These are phyloP conservation scores for Rhinolophus sinicus DNA, from an alignment of 2,113 vertebrate species.

Conservation along the genomic window DNA sequence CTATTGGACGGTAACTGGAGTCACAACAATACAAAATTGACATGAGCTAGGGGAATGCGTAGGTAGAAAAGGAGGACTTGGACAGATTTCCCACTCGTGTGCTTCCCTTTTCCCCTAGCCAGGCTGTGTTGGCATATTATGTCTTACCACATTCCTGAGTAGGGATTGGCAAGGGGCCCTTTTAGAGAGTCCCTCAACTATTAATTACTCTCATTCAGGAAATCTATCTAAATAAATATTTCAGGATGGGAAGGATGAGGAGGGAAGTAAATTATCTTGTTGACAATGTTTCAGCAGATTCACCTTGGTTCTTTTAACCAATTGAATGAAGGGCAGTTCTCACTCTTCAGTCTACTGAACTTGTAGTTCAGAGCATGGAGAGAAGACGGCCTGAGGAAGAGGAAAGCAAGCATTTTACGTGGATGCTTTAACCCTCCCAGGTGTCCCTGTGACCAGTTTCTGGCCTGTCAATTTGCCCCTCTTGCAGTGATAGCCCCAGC, in stretches of 20 bases:
- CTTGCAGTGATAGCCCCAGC: not conserved
- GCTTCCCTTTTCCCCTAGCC: not conserved
- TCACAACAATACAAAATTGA: not conserved
- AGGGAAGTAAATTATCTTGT: not conserved
- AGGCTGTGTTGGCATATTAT: not conserved
- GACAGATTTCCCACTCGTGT: not conserved
- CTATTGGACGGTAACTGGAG: not conserved
- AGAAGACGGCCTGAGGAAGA: not conserved
- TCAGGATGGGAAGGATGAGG: not conserved
- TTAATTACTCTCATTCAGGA: not conserved
- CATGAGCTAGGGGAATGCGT: not conserved
- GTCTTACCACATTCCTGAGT: not conserved
- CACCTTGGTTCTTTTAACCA: slow-evolving; percentile 22
- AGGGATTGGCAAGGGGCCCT: not conserved
- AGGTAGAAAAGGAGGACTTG: not conserved
- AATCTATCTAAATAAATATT: not conserved
- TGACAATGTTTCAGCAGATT: not conserved
- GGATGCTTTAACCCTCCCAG: not conserved
- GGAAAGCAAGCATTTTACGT: not conserved
- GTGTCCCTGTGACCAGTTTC: not conserved
- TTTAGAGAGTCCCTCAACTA: not conserved
- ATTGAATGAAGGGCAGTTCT: not conserved
- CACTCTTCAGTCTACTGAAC: not conserved
- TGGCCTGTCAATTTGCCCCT: not conserved
- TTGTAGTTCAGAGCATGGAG: not conserved